phyloP scores from a whole-genome alignment of 2,888 invertebrate genomes.

The Drosophila diplacantha region DNA sequence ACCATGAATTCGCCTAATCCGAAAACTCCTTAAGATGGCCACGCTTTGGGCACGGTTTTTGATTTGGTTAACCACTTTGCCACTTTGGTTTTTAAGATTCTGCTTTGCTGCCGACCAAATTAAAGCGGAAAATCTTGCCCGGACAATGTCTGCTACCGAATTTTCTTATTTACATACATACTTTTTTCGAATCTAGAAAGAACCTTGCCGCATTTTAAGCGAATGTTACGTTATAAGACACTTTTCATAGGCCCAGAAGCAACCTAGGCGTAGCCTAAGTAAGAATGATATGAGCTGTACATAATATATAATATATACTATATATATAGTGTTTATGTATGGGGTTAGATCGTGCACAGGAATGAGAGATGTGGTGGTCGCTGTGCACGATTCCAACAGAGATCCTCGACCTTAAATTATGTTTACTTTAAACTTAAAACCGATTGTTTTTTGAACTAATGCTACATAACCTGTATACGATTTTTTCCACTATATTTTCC shows the following conservation, averaged over 20 bases:
- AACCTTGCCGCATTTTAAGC: constrained; percentile 40
- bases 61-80: constrained; percentile 39
- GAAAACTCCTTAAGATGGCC: constrained; percentile 42
- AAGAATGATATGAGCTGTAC: constrained; percentile 21
- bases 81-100: constrained; percentile 37
- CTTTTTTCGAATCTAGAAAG: constrained; percentile 14
- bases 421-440: constrained; percentile 20
- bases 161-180: background rate
- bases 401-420: constrained; percentile 4
- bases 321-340: constrained; percentile 9
- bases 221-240: constrained; percentile 26
- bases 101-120: constrained; percentile 42
- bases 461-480: constrained; percentile 46
- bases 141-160: constrained; percentile 20
- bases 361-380: background rate
- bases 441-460: constrained; percentile 36
- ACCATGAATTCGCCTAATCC: constrained; percentile 31
- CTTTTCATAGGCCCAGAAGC: constrained; percentile 8
- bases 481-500: constrained; percentile 60
- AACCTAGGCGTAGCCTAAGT: constrained; percentile 21
- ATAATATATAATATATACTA: constrained; percentile 5
- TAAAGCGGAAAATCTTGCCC: constrained; percentile 24
- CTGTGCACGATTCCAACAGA: constrained; percentile 13
- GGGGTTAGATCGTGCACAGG: constrained; percentile 19
- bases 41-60: constrained; percentile 71